Evolutionary conservation across 2,797 vertebrate species (phyloP).

Genomic region (Thalassophryne amazonica): DNA sequence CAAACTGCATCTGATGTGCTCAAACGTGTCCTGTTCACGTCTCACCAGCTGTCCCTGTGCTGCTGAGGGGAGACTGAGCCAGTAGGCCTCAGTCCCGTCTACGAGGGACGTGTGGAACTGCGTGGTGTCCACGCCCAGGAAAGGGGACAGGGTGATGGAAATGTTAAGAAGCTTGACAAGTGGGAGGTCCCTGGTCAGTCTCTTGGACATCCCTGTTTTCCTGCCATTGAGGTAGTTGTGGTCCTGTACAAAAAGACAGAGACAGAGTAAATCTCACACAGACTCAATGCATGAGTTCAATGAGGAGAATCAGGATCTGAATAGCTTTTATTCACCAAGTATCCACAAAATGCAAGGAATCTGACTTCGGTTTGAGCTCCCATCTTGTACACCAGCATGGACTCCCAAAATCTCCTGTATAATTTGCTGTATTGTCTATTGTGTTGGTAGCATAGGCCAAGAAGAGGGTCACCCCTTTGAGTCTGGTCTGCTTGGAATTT

Average conservation of each 20-base stretch:
- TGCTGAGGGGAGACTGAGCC: slow-evolving; percentile 82
- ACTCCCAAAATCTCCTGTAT: too few relatives aligned
- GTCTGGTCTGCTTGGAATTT: too few relatives aligned
- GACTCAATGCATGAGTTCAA: too few relatives aligned
- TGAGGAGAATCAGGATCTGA: too few relatives aligned
- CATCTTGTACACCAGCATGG: too few relatives aligned
- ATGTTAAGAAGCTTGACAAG: slow-evolving; percentile 82
- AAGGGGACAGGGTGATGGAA: slow-evolving; percentile 87
- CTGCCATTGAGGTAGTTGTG: slow-evolving; percentile 70
- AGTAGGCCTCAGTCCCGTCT: slow-evolving; percentile 74
- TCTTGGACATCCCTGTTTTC: slow-evolving; percentile 64
- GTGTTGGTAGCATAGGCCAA: too few relatives aligned
- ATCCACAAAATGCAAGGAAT: too few relatives aligned
- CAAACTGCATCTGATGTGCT: too few relatives aligned
- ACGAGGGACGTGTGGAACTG: slow-evolving; percentile 83
- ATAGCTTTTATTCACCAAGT: too few relatives aligned
- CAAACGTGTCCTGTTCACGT: background rate
- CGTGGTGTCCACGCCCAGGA: slow-evolving; percentile 77
- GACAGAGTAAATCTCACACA: background rate
- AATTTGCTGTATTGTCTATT: too few relatives aligned
- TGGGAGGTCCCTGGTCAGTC: slow-evolving; percentile 75
- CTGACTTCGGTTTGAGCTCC: too few relatives aligned
- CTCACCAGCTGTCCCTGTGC: slow-evolving; percentile 76
- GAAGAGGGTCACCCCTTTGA: too few relatives aligned
- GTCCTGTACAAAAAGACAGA: slow-evolving; percentile 65